phyloP scores from a whole-genome alignment of 2,113 vertebrate species.

The Xiphophorus hellerii region DNA sequence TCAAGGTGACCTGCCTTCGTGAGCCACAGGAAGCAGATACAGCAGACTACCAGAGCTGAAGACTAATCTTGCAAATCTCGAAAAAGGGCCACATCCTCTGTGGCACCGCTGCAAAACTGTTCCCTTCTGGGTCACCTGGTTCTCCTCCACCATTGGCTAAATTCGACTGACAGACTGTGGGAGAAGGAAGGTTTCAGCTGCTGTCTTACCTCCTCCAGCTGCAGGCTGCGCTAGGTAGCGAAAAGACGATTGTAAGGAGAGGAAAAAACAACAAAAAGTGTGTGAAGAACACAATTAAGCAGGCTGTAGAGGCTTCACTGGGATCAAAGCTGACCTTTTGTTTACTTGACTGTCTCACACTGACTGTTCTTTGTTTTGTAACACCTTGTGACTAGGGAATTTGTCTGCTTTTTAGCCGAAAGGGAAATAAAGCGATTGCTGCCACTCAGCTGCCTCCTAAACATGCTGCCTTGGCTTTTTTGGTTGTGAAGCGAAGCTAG shows the following conservation, averaged over 20 bases:
- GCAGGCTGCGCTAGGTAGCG: constrained; percentile 4
- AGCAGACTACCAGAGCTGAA: constrained; percentile 1
- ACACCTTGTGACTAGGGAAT: not conserved
- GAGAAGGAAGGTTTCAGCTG: not conserved
- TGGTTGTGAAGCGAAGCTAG: not conserved
- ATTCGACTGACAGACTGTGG: constrained; percentile 10
- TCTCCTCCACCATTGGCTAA: constrained; percentile 25
- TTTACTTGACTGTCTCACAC: constrained; percentile 11
- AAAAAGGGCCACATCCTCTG: constrained; percentile 53
- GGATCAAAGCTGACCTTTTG: constrained; percentile 29
- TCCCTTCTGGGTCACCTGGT: constrained; percentile 19
- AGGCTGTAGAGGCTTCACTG: constrained; percentile 29
- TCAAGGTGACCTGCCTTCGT: not conserved
- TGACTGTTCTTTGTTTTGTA: not conserved
- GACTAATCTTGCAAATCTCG: constrained; percentile 39
- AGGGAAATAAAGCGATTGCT: not conserved
- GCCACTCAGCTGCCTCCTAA: not conserved
- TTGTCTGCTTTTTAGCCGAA: not conserved
- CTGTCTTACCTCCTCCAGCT: constrained; percentile 30
- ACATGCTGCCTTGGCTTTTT: too few species aligned
- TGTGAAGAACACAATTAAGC: constrained; percentile 24
- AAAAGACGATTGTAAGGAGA: not conserved
- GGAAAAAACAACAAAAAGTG: not conserved
- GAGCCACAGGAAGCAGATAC: constrained; percentile 25
- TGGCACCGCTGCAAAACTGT: constrained; percentile 6